phyloP scores from a whole-genome alignment of 2,888 invertebrate species.

The Ophion slaviceki region DNA sequence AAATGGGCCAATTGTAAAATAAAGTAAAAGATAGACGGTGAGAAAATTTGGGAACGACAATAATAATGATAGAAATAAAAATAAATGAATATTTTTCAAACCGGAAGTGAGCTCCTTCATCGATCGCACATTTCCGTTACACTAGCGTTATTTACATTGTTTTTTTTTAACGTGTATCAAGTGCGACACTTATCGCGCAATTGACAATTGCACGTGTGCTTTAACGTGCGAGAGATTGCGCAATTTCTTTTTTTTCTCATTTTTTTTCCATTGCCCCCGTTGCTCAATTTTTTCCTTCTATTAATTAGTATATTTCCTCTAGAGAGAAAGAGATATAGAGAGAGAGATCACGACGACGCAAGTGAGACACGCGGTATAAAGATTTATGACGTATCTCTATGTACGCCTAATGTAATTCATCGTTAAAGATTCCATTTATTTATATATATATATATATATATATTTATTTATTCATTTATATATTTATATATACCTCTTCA shows the following conservation, averaged over 20 bases:
- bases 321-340: slow-evolving; percentile 45
- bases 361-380: slow-evolving; percentile 68
- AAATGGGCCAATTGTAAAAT: slow-evolving; percentile 38
- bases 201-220: slow-evolving; percentile 40
- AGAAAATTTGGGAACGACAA: slow-evolving; percentile 59
- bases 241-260: slow-evolving; percentile 33
- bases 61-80: slow-evolving; percentile 55
- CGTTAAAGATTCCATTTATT: slow-evolving; percentile 78
- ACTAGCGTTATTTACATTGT: slow-evolving; percentile 64
- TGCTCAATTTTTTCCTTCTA: slow-evolving; percentile 32
- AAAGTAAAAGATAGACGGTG: slow-evolving; percentile 26
- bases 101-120: slow-evolving; percentile 63
- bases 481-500: slow-evolving; percentile 75
- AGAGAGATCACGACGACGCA: slow-evolving; percentile 58
- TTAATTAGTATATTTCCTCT: slow-evolving; percentile 48
- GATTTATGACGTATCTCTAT: slow-evolving; percentile 65
- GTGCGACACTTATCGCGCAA: slow-evolving; percentile 54
- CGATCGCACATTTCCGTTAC: slow-evolving; percentile 44
- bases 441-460: slow-evolving; percentile 68
- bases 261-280: background rate
- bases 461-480: slow-evolving; percentile 70
- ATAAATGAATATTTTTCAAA: slow-evolving; percentile 48
- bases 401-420: slow-evolving; percentile 73
- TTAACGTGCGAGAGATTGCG: slow-evolving; percentile 42
- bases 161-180: slow-evolving; percentile 64